Base-by-base conservation (phyloP, 2,113 vertebrate species). In the Oncorhynchus masou region DNA sequence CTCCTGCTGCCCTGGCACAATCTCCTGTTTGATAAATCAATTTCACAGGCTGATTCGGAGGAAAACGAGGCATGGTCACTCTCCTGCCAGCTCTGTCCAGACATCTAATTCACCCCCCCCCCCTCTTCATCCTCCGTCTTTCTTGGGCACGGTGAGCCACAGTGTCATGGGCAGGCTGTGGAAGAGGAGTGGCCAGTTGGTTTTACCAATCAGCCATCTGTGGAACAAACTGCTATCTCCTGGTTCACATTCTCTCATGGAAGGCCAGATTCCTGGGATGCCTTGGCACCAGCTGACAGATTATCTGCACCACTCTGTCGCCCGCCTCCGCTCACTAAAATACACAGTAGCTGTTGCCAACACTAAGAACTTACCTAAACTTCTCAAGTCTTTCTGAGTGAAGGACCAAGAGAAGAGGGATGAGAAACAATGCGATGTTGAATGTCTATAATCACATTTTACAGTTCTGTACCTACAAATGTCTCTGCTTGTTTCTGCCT, bases 171-270 rank as follows among this genome's bases (percentile, higher is more conserved):
- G 83, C 81, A 88, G 79, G 80, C 83, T 76, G 22, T 70, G 49
- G 70, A 39, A 79, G 76, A 77, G 84, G 73, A 89, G 88, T 79
- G 74, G 81, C 84, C 89, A 88, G 86, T 91, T 87, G 88, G 80
- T 89, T 91, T 89, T 89, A 88, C 88, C 92, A 90, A 91, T 92
- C 90, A 90, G 88, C 93, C 93, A 94, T 94, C 93, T 94, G 93
- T 89, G 88, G 82, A 88, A 87, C 85, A 91, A 94, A 91, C 86
- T 86, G 90, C 90, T 86, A 87, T 86, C 79, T 83, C 88, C 86
- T 88, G 81, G 78, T 88, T 86, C 83, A 79, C 13, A 79, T 83
- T 76, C 78, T 89, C 86, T 90, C 81, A 90, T 88, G 85, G 85
- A 87, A 76, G 60, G 90, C 91, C 91, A 92, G 88, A 83, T 84